Evolutionary conservation across 1,140 invertebrate species (phyloP).

Genomic region (Steinernema khuongi): DNA sequence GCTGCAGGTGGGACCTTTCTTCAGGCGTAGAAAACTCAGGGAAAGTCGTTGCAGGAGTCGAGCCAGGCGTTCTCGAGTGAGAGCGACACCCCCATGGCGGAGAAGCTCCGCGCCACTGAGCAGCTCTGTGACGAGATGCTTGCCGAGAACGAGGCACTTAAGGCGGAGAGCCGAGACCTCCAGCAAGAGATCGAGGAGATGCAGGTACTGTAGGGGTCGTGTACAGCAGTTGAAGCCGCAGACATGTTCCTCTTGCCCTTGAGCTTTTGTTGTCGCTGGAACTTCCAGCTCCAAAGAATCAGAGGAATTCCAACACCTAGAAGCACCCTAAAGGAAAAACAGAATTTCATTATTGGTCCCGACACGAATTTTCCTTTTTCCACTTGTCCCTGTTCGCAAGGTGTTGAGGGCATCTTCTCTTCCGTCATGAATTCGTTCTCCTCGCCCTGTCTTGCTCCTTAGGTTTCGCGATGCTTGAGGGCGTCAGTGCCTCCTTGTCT

Average conservation of each 20-base stretch:
- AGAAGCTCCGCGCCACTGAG: conserved; percentile 43
- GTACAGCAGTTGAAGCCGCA: too few species aligned
- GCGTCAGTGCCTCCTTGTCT: not conserved
- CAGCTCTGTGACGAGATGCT: conserved; percentile 81
- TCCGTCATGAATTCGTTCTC: conserved; percentile 63
- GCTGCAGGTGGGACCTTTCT: conserved; percentile 33
- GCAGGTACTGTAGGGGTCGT: conserved; percentile 69
- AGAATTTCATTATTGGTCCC: too few species aligned
- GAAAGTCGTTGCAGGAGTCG: conserved; percentile 23
- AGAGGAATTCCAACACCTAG: too few species aligned
- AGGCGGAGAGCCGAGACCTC: conserved; percentile 82
- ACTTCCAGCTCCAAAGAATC: too few species aligned
- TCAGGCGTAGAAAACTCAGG: conserved; percentile 10
- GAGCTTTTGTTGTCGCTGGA: too few species aligned
- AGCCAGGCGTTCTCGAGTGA: conserved; percentile 19
- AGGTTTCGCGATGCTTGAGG: too few species aligned
- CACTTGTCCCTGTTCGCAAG: too few species aligned
- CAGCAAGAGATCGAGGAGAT: conserved; percentile 96
- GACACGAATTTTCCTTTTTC: too few species aligned
- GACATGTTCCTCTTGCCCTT: not conserved
- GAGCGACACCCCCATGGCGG: conserved; percentile 11
- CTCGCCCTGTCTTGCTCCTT: not conserved
- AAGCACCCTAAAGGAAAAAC: too few species aligned
- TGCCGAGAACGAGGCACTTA: conserved; percentile 92
- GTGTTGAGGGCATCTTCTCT: too few species aligned